Base-by-base conservation (phyloP, 2,888 invertebrate genomes). In the Pristionchus maxplancki region DNA sequence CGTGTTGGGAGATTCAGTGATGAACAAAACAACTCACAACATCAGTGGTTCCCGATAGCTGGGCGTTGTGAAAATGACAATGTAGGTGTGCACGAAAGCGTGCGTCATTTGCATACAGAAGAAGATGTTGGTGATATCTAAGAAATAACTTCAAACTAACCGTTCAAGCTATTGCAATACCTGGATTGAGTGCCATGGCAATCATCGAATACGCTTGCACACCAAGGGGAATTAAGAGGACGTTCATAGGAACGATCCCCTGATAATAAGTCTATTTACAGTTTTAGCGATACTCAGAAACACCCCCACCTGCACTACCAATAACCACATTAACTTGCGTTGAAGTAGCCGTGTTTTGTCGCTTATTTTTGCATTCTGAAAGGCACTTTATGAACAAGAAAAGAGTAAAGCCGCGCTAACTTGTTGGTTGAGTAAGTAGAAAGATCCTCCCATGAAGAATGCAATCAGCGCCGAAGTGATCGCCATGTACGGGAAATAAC, bases 21-120 rank as follows among this genome's bases (percentile, higher is more conserved):
- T n/a, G n/a, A n/a, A 11, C 3, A 53, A 53, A 17, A 13, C 17
- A 3, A 34, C 67, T 67, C 31, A 67, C 67, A 67, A 67, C 34
- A 67, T 34, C 1, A 67, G 34, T 1, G 74, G 24, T 6, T 40
- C 74, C 24, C 74, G 40, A 34, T 74, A 74, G 74, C 74, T 74
- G 8, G 40, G 74, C 40, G 74, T 74, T 2, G 74, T 74, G 6
- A n/a, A 8, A 34, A 74, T 74, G 24, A 74, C 20, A 44, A 74
- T 40, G 1, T 8, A 20, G 0, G 74, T 74, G 74, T 74, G 74
- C 2, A 44, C 40, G 6, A 40, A 20, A 8, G 31, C 74, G n/a
- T 74, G 74, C 24, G 74, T 74, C 44, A 74, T 6, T 74, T 74
- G 74, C 6, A 74, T 28, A 44, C 74, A 74, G 74, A 74, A 74